A percentile compares a stretch with the other conserved stretches of the same genome.
Conservation (phyloP, 2,113 vertebrate genomes). For the Tachysurus fulvidraco region DNA sequence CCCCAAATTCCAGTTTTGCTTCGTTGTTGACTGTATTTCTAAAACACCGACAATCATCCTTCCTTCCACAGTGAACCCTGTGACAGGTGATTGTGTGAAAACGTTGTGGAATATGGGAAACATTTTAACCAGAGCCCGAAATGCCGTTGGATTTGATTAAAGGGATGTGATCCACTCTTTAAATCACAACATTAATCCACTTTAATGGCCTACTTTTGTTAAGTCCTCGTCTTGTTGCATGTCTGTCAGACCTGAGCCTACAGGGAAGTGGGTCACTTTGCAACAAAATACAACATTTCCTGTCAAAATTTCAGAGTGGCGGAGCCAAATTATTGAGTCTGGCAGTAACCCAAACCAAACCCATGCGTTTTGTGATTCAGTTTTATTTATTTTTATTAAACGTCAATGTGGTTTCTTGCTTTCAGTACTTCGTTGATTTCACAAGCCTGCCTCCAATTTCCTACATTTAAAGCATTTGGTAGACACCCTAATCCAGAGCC, state of each 20-base stretch:
- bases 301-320: conserved; percentile 54
- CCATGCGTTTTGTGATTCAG: not conserved
- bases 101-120: not conserved
- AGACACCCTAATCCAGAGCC: no score
- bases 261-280: conserved; percentile 64
- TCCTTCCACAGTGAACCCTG: not conserved
- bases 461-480: no score
- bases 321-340: conserved; percentile 38
- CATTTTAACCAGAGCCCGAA: conserved; percentile 1
- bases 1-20: not conserved
- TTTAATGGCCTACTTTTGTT: conserved; percentile 67
- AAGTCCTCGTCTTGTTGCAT: conserved; percentile 60
- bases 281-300: conserved; percentile 60
- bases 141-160: conserved; percentile 38
- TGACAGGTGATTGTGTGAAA: not conserved
- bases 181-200: conserved; percentile 68
- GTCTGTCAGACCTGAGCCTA: conserved; percentile 63
- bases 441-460: no score
- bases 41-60: not conserved
- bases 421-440: not conserved
- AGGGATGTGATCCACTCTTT: conserved; percentile 54
- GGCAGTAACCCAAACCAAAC: conserved; percentile 11
- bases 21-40: not conserved
- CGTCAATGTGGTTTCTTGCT: not conserved
- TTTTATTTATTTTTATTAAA: conserved; percentile 16